Evolutionary conservation across 1,140 invertebrate species (phyloP).

Genomic region (Lasaia peninsularis): DNA sequence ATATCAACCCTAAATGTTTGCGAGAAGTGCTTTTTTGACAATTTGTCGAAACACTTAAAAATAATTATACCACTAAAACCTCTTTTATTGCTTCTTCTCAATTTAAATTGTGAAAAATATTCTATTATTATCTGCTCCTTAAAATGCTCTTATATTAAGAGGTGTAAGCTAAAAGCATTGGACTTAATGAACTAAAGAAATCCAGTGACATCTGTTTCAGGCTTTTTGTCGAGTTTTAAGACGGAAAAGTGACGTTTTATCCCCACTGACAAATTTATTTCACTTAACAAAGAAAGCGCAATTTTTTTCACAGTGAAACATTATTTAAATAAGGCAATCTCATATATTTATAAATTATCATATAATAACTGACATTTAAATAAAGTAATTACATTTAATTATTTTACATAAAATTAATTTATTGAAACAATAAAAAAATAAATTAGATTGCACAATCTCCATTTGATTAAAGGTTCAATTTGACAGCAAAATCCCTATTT

Average conservation of each 20-base stretch:
- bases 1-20: background rate
- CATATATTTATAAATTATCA: too few species aligned
- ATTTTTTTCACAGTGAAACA: background rate
- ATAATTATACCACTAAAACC: slow-evolving; percentile 1
- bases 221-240: background rate
- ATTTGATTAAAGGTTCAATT: too few species aligned
- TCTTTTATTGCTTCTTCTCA: background rate
- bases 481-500: too few species aligned
- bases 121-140: background rate
- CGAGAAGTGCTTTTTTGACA: background rate
- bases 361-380: too few species aligned
- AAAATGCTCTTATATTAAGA: background rate
- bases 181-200: slow-evolving; percentile 2
- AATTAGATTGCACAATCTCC: too few species aligned
- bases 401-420: too few species aligned
- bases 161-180: slow-evolving; percentile 1
- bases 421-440: too few species aligned
- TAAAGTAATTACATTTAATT: too few species aligned
- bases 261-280: background rate
- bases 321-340: background rate
- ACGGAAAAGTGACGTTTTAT: background rate
- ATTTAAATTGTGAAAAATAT: background rate
- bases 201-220: slow-evolving; percentile 3
- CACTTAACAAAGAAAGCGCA: background rate
- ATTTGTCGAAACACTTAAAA: background rate